A percentile compares a stretch with the other conserved stretches of the same genome.
phyloP scores from a whole-genome alignment of 2,888 invertebrate species.

The Coleophora flavipennella region DNA sequence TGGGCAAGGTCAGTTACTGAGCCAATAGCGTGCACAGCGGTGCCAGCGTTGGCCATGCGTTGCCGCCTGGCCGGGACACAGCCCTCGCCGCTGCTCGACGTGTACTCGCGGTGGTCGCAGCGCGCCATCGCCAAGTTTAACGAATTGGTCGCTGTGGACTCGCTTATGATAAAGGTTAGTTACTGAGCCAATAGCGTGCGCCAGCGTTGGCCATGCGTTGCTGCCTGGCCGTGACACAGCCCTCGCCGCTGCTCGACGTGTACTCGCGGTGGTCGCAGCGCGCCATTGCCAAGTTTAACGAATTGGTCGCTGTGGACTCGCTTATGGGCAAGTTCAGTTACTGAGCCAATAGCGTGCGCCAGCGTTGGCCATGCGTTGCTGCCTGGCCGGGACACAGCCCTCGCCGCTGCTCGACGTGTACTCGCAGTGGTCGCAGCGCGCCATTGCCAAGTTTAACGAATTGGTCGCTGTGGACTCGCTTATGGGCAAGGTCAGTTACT shows the following conservation, averaged over 20 bases:
- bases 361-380: slow-evolving; percentile 80
- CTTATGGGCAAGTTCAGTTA: slow-evolving; percentile 62
- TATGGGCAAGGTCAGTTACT: slow-evolving; percentile 52
- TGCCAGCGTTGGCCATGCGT: slow-evolving; percentile 78
- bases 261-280: slow-evolving; percentile 74
- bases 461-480: slow-evolving; percentile 30
- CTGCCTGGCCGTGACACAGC: slow-evolving; percentile 77
- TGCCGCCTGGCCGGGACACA: slow-evolving; percentile 79
- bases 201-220: slow-evolving; percentile 81
- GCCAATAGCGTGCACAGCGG: slow-evolving; percentile 28
- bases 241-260: slow-evolving; percentile 73
- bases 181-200: slow-evolving; percentile 34
- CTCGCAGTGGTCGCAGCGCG: slow-evolving; percentile 75
- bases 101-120: slow-evolving; percentile 74
- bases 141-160: too few species aligned
- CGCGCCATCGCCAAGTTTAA: slow-evolving; percentile 64
- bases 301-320: slow-evolving; percentile 32
- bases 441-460: too few species aligned
- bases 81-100: slow-evolving; percentile 75
- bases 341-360: slow-evolving; percentile 44
- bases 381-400: slow-evolving; percentile 79
- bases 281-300: slow-evolving; percentile 61
- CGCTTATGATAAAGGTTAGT: too few species aligned
- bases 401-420: slow-evolving; percentile 70
- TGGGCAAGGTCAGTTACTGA: slow-evolving; percentile 52